Evolutionary conservation across 1,140 invertebrate genomes (phyloP).

Genomic region (Zaprionus ornatus): DNA sequence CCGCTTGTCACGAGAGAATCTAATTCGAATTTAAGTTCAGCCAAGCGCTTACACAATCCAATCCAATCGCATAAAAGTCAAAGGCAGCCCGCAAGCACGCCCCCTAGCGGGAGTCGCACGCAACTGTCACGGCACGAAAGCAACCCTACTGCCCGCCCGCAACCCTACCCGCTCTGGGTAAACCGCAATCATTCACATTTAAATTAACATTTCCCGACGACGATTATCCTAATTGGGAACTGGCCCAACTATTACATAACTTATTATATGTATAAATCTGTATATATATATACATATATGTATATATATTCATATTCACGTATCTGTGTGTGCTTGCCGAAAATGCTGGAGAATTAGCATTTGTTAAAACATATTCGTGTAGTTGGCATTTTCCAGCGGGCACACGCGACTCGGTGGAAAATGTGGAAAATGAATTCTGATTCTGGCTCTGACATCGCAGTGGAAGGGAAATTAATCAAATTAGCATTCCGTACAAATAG

Average conservation of each 20-base stretch:
- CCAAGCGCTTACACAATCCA: constrained; percentile 71
- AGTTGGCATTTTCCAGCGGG: constrained; percentile 42
- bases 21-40: constrained; percentile 63
- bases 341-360: constrained; percentile 48
- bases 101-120: constrained; percentile 37
- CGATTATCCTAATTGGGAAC: constrained; percentile 82
- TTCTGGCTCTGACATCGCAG: constrained; percentile 45
- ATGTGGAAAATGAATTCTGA: constrained; percentile 64
- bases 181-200: constrained; percentile 80
- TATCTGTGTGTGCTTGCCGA: constrained; percentile 3
- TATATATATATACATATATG: neutral
- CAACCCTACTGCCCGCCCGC: neutral
- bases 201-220: constrained; percentile 83
- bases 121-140: constrained; percentile 63
- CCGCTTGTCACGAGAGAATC: constrained; percentile 63
- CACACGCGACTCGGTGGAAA: constrained; percentile 54
- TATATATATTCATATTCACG: neutral
- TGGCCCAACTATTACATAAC: constrained; percentile 27
- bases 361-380: constrained; percentile 39
- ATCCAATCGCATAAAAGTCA: constrained; percentile 49
- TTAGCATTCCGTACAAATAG: constrained; percentile 80
- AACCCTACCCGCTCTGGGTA: neutral
- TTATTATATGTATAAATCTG: neutral
- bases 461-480: constrained; percentile 76
- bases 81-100: neutral